Conservation (phyloP, 2,113 vertebrate species). For the Rhineura floridana region DNA sequence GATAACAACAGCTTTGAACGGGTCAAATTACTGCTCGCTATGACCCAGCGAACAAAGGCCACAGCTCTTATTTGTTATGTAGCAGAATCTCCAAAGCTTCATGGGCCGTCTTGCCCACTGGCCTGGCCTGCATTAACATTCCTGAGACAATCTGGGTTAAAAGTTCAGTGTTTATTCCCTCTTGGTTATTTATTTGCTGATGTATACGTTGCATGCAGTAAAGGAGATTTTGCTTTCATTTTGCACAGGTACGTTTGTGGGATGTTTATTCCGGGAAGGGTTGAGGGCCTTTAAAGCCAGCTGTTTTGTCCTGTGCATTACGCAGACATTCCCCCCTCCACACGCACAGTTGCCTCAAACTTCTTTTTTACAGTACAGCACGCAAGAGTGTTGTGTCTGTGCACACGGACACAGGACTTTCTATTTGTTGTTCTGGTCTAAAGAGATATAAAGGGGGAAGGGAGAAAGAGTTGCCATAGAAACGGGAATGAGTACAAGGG, state of each 20-base stretch:
- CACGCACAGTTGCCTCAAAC: not conserved
- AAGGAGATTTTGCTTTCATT: not conserved
- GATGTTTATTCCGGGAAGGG: not conserved
- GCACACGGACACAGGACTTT: not conserved
- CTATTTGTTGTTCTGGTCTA: constrained; percentile 50
- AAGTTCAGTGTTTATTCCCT: not conserved
- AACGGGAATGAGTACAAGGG: constrained; percentile 45
- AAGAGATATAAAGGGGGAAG: constrained; percentile 46
- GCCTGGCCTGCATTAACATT: not conserved
- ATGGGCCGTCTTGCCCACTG: not conserved
- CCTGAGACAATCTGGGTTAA: not conserved
- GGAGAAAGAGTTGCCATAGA: constrained; percentile 72
- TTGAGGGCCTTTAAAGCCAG: not conserved
- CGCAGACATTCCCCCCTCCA: too few species aligned
- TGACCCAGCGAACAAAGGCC: not conserved
- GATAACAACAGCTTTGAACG: not conserved
- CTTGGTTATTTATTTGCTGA: not conserved
- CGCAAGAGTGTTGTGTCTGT: not conserved
- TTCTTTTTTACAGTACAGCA: not conserved
- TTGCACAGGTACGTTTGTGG: too few species aligned
- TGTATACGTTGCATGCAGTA: not conserved
- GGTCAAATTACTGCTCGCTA: not conserved
- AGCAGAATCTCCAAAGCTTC: not conserved
- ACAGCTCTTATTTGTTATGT: not conserved
- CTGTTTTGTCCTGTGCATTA: not conserved